Base-by-base conservation (phyloP, 2,113 vertebrate species). In the Anarrhichthys ocellatus region DNA sequence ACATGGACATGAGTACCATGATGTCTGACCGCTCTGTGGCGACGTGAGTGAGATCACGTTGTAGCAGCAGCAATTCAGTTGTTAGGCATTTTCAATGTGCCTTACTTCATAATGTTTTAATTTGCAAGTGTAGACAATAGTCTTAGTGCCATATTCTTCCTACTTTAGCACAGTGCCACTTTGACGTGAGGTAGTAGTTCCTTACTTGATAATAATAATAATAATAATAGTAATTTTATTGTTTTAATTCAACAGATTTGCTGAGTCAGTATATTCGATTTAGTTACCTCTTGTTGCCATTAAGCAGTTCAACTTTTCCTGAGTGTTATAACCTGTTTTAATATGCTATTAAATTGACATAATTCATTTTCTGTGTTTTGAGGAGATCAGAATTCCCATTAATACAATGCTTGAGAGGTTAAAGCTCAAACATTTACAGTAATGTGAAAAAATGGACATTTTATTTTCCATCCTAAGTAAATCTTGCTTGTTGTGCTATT, bases 11-110 rank as follows among this genome's bases (percentile, higher is more conserved):
- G 90, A 61, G 89, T 15, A 66, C 82, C 83, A 34, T 95, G 85
- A 92, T 94, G 91, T 95, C 94, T 80, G 92, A 94, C 73, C 89
- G 27, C 46, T 89, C 91, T 64, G 86, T 94, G 78, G 93, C 90
- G 13, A 69, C 69, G 92, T 94, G 80, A 93, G 94, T 90, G 22
- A 74, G 9, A 66, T 4, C 13, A 44, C 29, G 29, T 29, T 29
- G 29, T 29, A 29, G 24, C 14, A 65, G 24, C 22, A 32, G 22
- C 29, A 54, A 24, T 54, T 10, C 32, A 56, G 7, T 63, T 40
- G 34, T 32, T 0, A 18, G 17, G 8, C 32, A 7, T 34, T 73
- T 59, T 29, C 9, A 44, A 1, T 52, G 54, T 6, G 15, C 17
- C 20, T 42, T 14, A 65, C 13, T 14, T 58, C 6, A n/a, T 44